These are phyloP conservation scores for Apodemia mormo DNA, from an alignment of 2,888 invertebrate species.

Conservation along the genomic window DNA sequence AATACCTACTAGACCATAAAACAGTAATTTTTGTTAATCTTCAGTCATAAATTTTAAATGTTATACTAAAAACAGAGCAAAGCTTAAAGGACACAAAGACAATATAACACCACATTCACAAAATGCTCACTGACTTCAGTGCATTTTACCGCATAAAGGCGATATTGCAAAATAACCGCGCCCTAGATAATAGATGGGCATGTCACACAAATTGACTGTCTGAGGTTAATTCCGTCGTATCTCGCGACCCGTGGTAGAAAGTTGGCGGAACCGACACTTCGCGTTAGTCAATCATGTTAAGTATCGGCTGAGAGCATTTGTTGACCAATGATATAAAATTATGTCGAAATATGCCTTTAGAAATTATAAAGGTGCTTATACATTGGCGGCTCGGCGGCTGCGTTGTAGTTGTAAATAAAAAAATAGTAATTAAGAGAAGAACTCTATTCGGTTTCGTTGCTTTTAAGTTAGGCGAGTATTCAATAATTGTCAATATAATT, in stretches of 20 bases:
- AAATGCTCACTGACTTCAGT: background rate
- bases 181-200: conserved; percentile 38
- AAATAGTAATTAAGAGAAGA: too few species aligned
- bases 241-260: conserved; percentile 46
- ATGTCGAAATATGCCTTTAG: conserved; percentile 13
- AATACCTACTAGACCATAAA: too few species aligned
- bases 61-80: background rate
- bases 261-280: conserved; percentile 40
- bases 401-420: too few species aligned
- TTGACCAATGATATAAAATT: conserved; percentile 19
- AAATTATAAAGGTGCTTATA: background rate
- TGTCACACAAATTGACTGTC: conserved; percentile 48
- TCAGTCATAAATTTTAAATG: too few species aligned
- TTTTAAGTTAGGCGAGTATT: too few species aligned
- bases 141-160: conserved; percentile 30
- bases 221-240: conserved; percentile 45
- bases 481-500: too few species aligned
- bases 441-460: too few species aligned
- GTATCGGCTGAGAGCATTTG: conserved; percentile 33
- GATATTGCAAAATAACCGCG: conserved; percentile 37
- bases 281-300: conserved; percentile 47
- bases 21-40: too few species aligned
- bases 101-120: background rate
- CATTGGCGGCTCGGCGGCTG: background rate
- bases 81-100: background rate